A percentile compares a stretch with the other conserved stretches of the same genome.
Evolutionary conservation across 2,888 invertebrate genomes (phyloP).

Genomic region (Dolomedes plantarius): DNA sequence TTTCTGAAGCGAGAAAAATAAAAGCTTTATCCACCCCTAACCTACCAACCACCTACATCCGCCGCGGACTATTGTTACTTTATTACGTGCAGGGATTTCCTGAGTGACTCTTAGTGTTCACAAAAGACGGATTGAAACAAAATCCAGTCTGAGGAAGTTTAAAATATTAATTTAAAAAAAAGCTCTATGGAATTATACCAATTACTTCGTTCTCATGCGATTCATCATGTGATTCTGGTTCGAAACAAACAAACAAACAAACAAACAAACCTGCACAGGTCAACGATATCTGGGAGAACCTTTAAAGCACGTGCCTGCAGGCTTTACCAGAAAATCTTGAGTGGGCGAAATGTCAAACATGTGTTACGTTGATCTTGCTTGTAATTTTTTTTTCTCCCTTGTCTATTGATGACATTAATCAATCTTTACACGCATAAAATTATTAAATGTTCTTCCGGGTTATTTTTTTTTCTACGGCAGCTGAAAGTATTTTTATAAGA

Average conservation of each 20-base stretch:
- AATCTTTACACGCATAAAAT: background rate
- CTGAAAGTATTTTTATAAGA: too few species aligned
- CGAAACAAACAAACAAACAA: background rate
- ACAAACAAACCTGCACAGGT: background rate
- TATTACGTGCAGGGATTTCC: background rate
- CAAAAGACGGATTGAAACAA: background rate
- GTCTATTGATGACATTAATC: background rate
- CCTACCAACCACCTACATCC: too few species aligned
- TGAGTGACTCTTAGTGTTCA: background rate
- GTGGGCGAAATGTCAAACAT: slow-evolving; percentile 16
- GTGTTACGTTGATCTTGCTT: background rate
- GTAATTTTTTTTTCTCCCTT: background rate
- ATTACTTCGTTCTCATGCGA: background rate
- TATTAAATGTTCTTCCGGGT: background rate
- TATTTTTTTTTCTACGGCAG: background rate
- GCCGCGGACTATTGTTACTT: too few species aligned
- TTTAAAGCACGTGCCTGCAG: background rate
- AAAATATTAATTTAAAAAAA: background rate
- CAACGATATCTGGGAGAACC: background rate
- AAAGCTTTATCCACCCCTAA: too few species aligned
- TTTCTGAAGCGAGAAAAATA: too few species aligned
- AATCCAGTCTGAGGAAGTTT: background rate
- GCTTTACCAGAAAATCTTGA: background rate
- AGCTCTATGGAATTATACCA: too few species aligned
- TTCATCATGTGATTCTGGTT: too few species aligned